Conservation (phyloP, 1,140 invertebrate species). For the Macrostomum lignano region DNA sequence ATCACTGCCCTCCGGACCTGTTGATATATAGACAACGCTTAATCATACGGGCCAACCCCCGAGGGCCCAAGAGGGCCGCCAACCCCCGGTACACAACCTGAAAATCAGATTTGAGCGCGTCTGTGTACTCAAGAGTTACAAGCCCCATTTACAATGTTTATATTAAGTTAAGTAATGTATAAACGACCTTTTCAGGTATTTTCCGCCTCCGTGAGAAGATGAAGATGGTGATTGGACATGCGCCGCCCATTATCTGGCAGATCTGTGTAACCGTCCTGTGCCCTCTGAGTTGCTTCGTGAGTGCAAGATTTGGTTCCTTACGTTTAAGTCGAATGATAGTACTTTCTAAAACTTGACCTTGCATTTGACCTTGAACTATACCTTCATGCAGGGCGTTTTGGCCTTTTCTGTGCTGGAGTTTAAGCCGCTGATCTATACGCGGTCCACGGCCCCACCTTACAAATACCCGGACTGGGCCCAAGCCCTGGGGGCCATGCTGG, state of each 20-base stretch:
- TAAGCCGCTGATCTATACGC: conserved; percentile 63
- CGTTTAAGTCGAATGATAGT: background rate
- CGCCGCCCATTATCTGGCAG: too few relatives aligned
- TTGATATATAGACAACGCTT: conserved; percentile 16
- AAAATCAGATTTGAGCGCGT: background rate
- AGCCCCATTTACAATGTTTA: background rate
- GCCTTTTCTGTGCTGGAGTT: conserved; percentile 79
- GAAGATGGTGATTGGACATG: too few relatives aligned
- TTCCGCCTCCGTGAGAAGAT: too few relatives aligned
- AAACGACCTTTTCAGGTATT: too few relatives aligned
- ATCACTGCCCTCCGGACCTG: background rate
- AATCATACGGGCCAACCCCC: conserved; percentile 78
- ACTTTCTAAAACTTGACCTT: conserved; percentile 6
- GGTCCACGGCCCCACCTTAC: too few relatives aligned
- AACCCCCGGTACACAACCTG: conserved; percentile 45
- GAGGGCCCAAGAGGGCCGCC: conserved; percentile 54
- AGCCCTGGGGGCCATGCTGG: conserved; percentile 67
- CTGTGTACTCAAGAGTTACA: background rate
- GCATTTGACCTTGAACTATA: background rate
- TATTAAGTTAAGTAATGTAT: too few relatives aligned
- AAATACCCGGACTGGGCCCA: conserved; percentile 84
- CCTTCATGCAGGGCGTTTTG: conserved; percentile 51
- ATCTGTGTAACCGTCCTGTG: too few relatives aligned
- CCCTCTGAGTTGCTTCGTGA: too few relatives aligned
- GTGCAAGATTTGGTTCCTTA: background rate